Conservation (phyloP, 1,140 invertebrate species). For the Triops longicaudatus region DNA sequence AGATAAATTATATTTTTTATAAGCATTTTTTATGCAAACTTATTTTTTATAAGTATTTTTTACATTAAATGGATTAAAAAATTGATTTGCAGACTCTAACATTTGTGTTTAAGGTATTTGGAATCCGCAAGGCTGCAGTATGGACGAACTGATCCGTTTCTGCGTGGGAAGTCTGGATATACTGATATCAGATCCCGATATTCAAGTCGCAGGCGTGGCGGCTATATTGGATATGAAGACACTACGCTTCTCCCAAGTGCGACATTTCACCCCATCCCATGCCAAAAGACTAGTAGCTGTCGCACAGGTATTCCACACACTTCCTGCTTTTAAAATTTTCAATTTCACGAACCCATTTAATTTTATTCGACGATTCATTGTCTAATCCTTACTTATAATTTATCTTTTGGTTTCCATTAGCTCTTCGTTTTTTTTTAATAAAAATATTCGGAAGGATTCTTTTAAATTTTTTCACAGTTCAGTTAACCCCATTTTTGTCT, state of each 20-base stretch:
- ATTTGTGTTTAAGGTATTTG: slow-evolving; percentile 45
- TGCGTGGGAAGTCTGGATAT: slow-evolving; percentile 50
- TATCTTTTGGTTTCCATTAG: too few relatives aligned
- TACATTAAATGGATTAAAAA: neutral
- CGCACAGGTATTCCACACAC: slow-evolving; percentile 47
- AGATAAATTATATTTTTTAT: too few relatives aligned
- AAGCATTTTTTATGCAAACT: neutral
- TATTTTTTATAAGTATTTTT: neutral
- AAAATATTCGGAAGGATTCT: too few relatives aligned
- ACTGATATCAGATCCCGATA: slow-evolving; percentile 53
- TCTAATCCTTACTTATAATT: too few relatives aligned
- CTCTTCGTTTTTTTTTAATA: neutral
- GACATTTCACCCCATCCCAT: slow-evolving; percentile 61
- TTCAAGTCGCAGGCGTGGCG: slow-evolving; percentile 47
- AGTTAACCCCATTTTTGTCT: too few relatives aligned
- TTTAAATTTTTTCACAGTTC: too few relatives aligned
- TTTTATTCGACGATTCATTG: too few relatives aligned
- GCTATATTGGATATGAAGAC: slow-evolving; percentile 61
- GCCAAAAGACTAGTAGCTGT: slow-evolving; percentile 54
- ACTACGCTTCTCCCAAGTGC: slow-evolving; percentile 53
- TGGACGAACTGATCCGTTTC: slow-evolving; percentile 50
- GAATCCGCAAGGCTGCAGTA: slow-evolving; percentile 50
- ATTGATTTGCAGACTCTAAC: neutral
- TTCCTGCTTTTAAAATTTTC: too few relatives aligned
- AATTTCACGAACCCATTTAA: too few relatives aligned